phyloP scores from a whole-genome alignment of 2,113 vertebrate genomes.

The Axis porcinus region DNA sequence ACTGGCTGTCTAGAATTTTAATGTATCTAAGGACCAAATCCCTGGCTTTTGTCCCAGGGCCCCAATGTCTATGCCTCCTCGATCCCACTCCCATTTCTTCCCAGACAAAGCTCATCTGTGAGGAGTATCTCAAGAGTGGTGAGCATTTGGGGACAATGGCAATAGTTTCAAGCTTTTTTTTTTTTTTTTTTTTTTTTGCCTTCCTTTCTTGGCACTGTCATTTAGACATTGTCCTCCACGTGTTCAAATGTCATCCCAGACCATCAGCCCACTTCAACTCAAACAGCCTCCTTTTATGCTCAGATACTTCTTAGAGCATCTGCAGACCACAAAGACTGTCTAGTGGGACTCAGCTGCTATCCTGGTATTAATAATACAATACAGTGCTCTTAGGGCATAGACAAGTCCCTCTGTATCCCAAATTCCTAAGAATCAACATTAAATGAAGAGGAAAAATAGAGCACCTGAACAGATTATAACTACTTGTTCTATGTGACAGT shows the following conservation, averaged over 20 bases:
- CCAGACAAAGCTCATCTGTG: slow-evolving; percentile 75
- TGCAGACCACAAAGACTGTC: slow-evolving; percentile 79
- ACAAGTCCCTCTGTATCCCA: slow-evolving; percentile 66
- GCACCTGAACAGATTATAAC: slow-evolving; percentile 42
- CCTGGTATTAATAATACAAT: slow-evolving; percentile 83
- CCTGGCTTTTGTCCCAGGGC: slow-evolving; percentile 68
- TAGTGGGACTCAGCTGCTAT: slow-evolving; percentile 76
- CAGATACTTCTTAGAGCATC: slow-evolving; percentile 78
- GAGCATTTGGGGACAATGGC: slow-evolving; percentile 66
- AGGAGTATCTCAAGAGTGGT: slow-evolving; percentile 72
- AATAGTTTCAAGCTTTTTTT: slow-evolving; percentile 52
- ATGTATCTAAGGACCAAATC: slow-evolving; percentile 55
- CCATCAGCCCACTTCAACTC: slow-evolving; percentile 78
- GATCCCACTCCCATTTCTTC: slow-evolving; percentile 62
- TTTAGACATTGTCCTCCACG: slow-evolving; percentile 76
- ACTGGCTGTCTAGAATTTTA: slow-evolving; percentile 67
- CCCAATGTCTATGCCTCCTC: slow-evolving; percentile 69
- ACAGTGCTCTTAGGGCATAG: slow-evolving; percentile 67
- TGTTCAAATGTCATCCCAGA: slow-evolving; percentile 82
- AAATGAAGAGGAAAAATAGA: slow-evolving; percentile 58
- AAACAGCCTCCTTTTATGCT: slow-evolving; percentile 80
- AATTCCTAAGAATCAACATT: slow-evolving; percentile 68
- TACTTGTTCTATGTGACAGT: background rate
- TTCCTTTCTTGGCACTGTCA: slow-evolving; percentile 75
- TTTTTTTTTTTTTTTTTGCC: slow-evolving; percentile 52